A percentile compares a stretch with the other conserved stretches of the same genome.
Evolutionary conservation across 2,888 invertebrate genomes (phyloP).

Genomic region (Cheilosia vulpina): DNA sequence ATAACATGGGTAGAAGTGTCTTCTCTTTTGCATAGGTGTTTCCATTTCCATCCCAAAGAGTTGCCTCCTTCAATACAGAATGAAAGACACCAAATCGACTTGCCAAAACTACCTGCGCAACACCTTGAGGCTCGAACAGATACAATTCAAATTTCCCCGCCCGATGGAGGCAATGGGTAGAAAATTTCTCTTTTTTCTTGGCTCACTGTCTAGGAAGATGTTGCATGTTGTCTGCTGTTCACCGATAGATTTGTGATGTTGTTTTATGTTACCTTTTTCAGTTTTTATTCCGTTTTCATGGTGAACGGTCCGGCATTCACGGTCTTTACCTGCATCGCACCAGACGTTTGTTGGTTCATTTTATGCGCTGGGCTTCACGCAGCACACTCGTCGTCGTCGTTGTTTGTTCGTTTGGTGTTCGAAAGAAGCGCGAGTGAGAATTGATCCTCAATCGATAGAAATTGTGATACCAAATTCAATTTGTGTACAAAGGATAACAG

Average conservation of each 20-base stretch:
- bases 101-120: conserved; percentile 19
- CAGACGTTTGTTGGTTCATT: conserved; percentile 54
- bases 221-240: conserved; percentile 26
- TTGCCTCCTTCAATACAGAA: neutral
- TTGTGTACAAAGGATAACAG: conserved; percentile 9
- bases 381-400: neutral
- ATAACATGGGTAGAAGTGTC: neutral
- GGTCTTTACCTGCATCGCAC: conserved; percentile 59
- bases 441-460: conserved; percentile 15
- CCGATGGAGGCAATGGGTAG: neutral
- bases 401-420: neutral
- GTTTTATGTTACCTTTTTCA: conserved; percentile 66
- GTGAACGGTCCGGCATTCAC: conserved; percentile 66
- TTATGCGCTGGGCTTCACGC: conserved; percentile 3
- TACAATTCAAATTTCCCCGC: conserved; percentile 27
- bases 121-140: neutral
- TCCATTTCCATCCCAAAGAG: neutral
- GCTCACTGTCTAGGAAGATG: conserved; percentile 43
- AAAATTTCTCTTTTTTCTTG: conserved; percentile 57
- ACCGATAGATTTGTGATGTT: conserved; percentile 32
- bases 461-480: neutral
- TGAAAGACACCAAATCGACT: neutral
- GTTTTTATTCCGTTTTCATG: conserved; percentile 69
- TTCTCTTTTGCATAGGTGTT: neutral
- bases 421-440: conserved; percentile 19